Evolutionary conservation across 2,113 vertebrate genomes (phyloP).

Genomic region (Parotia lawesii): DNA sequence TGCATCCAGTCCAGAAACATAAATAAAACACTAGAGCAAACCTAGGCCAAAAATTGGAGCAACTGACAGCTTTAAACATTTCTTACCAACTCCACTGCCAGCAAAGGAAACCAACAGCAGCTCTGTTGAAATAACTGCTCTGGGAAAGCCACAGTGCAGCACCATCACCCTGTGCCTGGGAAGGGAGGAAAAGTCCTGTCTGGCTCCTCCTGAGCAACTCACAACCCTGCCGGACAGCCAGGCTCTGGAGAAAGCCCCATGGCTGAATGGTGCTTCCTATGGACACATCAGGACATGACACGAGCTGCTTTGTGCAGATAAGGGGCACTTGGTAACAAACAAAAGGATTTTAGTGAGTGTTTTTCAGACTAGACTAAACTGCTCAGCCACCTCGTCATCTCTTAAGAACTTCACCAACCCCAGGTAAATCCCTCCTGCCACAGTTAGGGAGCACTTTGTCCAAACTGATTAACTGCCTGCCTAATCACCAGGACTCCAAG

Average conservation of each 20-base stretch:
- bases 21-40: neutral
- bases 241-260: neutral
- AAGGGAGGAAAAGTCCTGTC: neutral
- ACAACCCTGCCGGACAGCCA: neutral
- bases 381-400: neutral
- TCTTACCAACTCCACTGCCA: neutral
- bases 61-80: neutral
- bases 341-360: neutral
- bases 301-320: neutral
- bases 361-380: neutral
- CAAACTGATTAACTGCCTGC: neutral
- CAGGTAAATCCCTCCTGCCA: neutral
- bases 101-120: neutral
- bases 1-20: neutral
- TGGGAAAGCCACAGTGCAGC: neutral
- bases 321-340: neutral
- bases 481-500: neutral
- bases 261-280: neutral
- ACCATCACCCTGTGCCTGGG: fast-evolving
- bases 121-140: neutral
- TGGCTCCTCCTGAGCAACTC: neutral
- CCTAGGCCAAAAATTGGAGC: neutral
- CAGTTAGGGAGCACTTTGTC: neutral
- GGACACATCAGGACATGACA: fast-evolving
- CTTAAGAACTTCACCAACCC: neutral